These are phyloP conservation scores for Holacanthella duospinosa DNA, from an alignment of 2,888 invertebrate species.

Conservation along the genomic window DNA sequence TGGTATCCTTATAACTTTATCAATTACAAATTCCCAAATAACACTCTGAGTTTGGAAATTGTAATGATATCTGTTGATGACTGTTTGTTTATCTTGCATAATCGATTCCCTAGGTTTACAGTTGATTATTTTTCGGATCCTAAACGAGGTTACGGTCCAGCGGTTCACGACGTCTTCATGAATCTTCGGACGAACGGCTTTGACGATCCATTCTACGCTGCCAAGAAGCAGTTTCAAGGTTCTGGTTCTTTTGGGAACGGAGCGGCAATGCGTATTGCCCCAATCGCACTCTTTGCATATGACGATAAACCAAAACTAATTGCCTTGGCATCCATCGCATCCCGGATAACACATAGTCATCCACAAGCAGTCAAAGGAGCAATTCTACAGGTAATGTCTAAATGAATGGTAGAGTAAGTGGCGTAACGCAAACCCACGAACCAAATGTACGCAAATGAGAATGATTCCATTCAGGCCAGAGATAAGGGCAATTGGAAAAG, in stretches of 20 bases:
- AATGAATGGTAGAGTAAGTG: too few relatives aligned
- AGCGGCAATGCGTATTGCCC: constrained; percentile 61
- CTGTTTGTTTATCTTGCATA: too few relatives aligned
- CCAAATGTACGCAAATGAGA: too few relatives aligned
- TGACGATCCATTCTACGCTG: constrained; percentile 53
- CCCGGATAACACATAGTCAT: constrained; percentile 54
- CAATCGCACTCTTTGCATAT: constrained; percentile 52
- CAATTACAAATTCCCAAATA: background rate
- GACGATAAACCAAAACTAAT: constrained; percentile 46
- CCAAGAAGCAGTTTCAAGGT: constrained; percentile 55
- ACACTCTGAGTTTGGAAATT: background rate
- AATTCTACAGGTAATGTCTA: too few relatives aligned
- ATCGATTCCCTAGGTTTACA: constrained; percentile 53
- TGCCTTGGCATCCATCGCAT: constrained; percentile 45
- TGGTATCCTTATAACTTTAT: background rate
- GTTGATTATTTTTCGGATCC: constrained; percentile 53
- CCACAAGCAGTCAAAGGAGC: constrained; percentile 40
- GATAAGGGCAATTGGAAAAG: too few relatives aligned
- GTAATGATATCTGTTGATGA: too few relatives aligned
- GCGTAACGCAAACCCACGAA: too few relatives aligned
- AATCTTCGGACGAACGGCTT: constrained; percentile 49
- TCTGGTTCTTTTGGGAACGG: constrained; percentile 66
- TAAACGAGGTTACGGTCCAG: constrained; percentile 55
- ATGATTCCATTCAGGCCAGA: too few relatives aligned
- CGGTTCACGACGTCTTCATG: constrained; percentile 48